Base-by-base conservation (phyloP, 2,113 vertebrate genomes). In the Apodemus speciosus region DNA sequence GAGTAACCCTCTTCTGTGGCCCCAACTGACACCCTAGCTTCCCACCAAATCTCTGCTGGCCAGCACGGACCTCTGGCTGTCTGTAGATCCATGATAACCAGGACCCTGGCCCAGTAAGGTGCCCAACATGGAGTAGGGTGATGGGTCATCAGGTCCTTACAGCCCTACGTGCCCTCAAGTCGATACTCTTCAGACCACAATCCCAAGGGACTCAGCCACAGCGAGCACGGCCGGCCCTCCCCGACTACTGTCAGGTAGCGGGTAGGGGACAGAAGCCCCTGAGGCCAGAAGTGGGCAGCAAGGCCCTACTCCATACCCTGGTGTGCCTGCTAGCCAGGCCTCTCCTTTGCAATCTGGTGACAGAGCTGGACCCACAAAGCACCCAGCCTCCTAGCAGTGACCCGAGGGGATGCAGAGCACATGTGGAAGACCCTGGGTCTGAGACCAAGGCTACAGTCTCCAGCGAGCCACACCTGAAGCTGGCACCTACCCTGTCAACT, bases 301-400 rank as follows among this genome's bases (percentile, higher is more conserved):
- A 27, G 18, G 23, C 21, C 30, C 21, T 21, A 30, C 7, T 53
- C 14, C 46, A 6, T 4, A 16, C 0, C 40, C 49, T 18, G 49
- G 2, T 2, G 8, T 0, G 14, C 32, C 27, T 49, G 35, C 18
- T 20, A 6, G 1, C 46, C 23, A 6, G 11, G 35, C 35, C 27
- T 20, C 60, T 32, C 10, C 35, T 56, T 5, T n/a, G 76, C 35
- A 56, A 35, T 3, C 76, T 79, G 53, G 5, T n/a, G 76, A n/a
- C 76, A 79, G 16, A 53, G 46, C 20, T n/a, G 49, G 7, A 72
- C n/a, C 58, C 69, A 46, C 43, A n/a, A 27, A 32, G 35, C 62
- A 0, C 18, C n/a, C 35, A 3, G 49, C 9, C 51, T 3, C 0
- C 58, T 1, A 16, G 30, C 43, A 25, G 16, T 9, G 53, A 60